phyloP scores from a whole-genome alignment of 92 coral and sea anemone species.

The Micromussa lordhowensis region DNA sequence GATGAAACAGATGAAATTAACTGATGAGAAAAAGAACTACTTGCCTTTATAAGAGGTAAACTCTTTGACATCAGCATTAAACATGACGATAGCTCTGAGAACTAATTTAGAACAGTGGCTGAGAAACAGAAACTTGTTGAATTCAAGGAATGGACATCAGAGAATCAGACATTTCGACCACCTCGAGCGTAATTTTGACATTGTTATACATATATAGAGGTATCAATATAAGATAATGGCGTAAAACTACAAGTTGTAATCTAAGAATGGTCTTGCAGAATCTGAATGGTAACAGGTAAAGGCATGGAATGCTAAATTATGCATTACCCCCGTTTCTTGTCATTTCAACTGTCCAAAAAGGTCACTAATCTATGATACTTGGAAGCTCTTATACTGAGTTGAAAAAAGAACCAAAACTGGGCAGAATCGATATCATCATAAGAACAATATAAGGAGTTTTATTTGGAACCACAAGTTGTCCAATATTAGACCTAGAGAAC shows the following conservation, averaged over 20 bases:
- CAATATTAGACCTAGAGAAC: constrained; percentile 24
- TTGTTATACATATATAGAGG: neutral
- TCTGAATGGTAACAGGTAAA: neutral
- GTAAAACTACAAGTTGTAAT: neutral
- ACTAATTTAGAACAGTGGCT: neutral
- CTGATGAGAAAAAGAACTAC: neutral
- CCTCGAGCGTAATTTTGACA: constrained; percentile 17
- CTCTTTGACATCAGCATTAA: constrained; percentile 13
- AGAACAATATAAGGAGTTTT: constrained; percentile 23
- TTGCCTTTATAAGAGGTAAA: constrained; percentile 21
- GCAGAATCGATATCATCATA: neutral
- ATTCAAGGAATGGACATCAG: neutral
- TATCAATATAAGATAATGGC: constrained; percentile 27
- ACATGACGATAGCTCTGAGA: constrained; percentile 4
- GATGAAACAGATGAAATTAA: neutral
- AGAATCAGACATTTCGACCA: neutral
- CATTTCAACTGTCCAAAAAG: neutral
- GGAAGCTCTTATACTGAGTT: neutral
- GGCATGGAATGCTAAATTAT: too few relatives aligned
- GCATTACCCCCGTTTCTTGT: neutral
- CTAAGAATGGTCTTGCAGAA: neutral
- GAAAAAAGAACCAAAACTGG: neutral
- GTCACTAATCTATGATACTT: neutral
- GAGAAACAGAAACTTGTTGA: neutral
- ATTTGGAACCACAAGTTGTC: constrained; percentile 29